Percentiles rank a stretch among this genome's conserved stretches.
These are phyloP conservation scores for Lutjanus argentimaculatus DNA, from an alignment of 2,797 vertebrate genomes.

Conservation along the genomic window DNA sequence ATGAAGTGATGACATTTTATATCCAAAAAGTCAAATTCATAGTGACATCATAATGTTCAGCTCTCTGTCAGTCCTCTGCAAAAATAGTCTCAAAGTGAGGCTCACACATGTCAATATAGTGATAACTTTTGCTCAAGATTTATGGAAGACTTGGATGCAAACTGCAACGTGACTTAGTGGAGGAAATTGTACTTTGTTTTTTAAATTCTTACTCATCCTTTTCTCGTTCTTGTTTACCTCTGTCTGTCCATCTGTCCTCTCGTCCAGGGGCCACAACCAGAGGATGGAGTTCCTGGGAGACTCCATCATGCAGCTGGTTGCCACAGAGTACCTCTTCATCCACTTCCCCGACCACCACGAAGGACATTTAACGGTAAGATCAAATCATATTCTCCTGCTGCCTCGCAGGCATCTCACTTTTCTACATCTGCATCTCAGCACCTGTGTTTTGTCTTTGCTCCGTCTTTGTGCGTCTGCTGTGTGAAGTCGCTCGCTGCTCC, in stretches of 20 bases:
- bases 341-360: constrained; percentile 99
- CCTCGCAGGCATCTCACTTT: background rate
- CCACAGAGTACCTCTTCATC: constrained; percentile 98
- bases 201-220: background rate
- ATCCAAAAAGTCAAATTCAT: too few relatives aligned
- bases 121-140: too few relatives aligned
- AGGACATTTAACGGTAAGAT: constrained; percentile 96
- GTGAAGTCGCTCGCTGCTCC: background rate
- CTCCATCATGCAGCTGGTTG: constrained; percentile 99
- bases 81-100: too few relatives aligned
- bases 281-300: constrained; percentile 99
- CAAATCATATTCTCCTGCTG: background rate
- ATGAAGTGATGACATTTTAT: too few relatives aligned
- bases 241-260: background rate
- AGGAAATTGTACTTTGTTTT: too few relatives aligned
- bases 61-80: too few relatives aligned
- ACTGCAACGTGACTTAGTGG: too few relatives aligned
- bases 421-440: background rate
- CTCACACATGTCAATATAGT: too few relatives aligned
- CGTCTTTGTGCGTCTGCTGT: background rate
- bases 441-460: background rate
- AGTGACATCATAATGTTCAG: too few relatives aligned
- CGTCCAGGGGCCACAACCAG: constrained; percentile 96
- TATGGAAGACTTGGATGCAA: too few relatives aligned
- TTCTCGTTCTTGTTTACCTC: background rate